Percentiles rank a stretch among this genome's conserved stretches.
These are phyloP conservation scores for Drosophila pandora DNA, from an alignment of 1,140 invertebrate species.

Conservation along the genomic window DNA sequence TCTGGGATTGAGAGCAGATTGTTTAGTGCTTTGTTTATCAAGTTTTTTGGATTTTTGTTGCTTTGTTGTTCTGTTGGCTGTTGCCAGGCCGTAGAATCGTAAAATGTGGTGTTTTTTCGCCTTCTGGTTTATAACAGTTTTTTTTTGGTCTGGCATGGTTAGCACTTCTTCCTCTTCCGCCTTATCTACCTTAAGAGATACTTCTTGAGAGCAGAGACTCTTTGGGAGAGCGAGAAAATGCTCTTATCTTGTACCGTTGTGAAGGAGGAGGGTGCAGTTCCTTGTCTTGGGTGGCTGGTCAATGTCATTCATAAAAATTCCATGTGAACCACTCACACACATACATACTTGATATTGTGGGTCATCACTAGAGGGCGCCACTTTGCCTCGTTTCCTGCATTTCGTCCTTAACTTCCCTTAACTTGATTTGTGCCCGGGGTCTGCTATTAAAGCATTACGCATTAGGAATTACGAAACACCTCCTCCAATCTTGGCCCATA, in stretches of 20 bases:
- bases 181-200: conserved; percentile 20
- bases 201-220: background rate
- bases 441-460: conserved; percentile 53
- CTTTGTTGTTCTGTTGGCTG: conserved; percentile 2
- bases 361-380: conserved; percentile 70
- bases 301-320: conserved; percentile 81
- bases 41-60: conserved; percentile 10
- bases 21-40: conserved; percentile 52
- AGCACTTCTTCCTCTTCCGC: conserved; percentile 23
- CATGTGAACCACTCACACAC: conserved; percentile 49
- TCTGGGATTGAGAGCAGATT: conserved; percentile 22
- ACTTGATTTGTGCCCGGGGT: conserved; percentile 32
- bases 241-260: too few species aligned
- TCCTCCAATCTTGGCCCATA: conserved; percentile 40
- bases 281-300: conserved; percentile 48
- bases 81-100: conserved; percentile 51
- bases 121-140: conserved; percentile 60
- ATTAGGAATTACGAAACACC: conserved; percentile 21
- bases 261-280: conserved; percentile 13
- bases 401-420: background rate
- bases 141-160: conserved; percentile 17
- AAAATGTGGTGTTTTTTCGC: conserved; percentile 39
- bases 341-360: conserved; percentile 45
- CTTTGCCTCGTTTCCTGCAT: conserved; percentile 4
- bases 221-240: too few species aligned